Base-by-base conservation (phyloP, 2,113 vertebrate species). In the Saguinus midas region DNA sequence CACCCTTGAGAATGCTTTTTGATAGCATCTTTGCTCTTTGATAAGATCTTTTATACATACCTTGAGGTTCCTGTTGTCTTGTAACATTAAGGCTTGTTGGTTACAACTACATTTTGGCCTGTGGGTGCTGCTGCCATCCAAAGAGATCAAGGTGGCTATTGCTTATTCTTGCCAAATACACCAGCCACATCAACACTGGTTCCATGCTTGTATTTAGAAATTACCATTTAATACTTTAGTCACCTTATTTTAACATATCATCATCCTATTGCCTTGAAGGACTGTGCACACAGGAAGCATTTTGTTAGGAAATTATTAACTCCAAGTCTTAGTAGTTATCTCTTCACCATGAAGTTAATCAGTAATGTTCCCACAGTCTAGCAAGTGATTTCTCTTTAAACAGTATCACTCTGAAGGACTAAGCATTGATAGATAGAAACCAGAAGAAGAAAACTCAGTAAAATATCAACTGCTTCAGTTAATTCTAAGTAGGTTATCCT, bases 191-290 rank as follows among this genome's bases (percentile, higher is more conserved):
- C 75, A 87, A 21, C 48, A 58, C 66, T 35, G 9, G 23, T 27
- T 93, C 78, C 37, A 61, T 61, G 87, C 96, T 95, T 92, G 93
- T 96, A 96, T 96, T 70, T 90, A 94, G 35, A 92, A 90, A 91
- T 96, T 87, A 95, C 93, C 93, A 93, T 91, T 96, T 94, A 93
- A 91, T 90, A 52, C 48, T 93, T 84, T 57, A 88, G 25, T 90
- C 48, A 52, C 37, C 40, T 97, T 94, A 57, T 57, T 91, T 94
- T 90, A 75, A 12, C 14, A 58, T 68, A 81, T 57, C 21, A 91
- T 89, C 2, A n/a, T 80, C 82, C 37, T 29, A 48, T 64, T 87
- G 32, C 35, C n/a, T 90, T 45, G 3, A 17, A 87, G 81, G 27
- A n/a, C n/a, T 83, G 73, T 52, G 21, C 58, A 45, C 55, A 45